phyloP scores from a whole-genome alignment of 2,888 invertebrate genomes.

The Leptopilina syphax region DNA sequence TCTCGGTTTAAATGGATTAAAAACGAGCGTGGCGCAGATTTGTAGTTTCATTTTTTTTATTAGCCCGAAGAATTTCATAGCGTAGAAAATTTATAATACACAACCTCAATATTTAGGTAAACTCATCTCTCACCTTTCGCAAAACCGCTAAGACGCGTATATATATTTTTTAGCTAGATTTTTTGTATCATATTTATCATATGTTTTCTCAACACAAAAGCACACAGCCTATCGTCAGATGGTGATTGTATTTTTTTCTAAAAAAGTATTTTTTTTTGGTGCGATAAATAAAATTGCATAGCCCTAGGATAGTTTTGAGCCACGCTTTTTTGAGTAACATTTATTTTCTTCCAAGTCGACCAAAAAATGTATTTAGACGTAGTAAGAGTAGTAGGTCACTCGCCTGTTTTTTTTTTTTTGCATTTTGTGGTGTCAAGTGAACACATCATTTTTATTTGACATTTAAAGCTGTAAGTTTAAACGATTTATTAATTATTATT shows the following conservation, averaged over 20 bases:
- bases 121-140: constrained; percentile 76
- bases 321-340: constrained; percentile 66
- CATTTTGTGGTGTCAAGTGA: constrained; percentile 72
- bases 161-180: constrained; percentile 62
- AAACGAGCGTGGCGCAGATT: constrained; percentile 54
- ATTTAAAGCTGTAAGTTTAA: constrained; percentile 76
- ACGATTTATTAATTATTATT: constrained; percentile 75
- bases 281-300: constrained; percentile 75
- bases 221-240: constrained; percentile 74
- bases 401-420: constrained; percentile 63
- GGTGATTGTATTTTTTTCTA: constrained; percentile 56
- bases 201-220: constrained; percentile 73
- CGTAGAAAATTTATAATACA: constrained; percentile 62
- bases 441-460: constrained; percentile 74
- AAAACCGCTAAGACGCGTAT: constrained; percentile 72
- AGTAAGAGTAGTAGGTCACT: constrained; percentile 57
- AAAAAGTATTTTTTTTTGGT: constrained; percentile 61
- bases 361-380: constrained; percentile 73
- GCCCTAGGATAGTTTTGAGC: constrained; percentile 72
- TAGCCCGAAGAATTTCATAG: constrained; percentile 46
- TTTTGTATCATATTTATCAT: constrained; percentile 70
- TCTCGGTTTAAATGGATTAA: constrained; percentile 53
- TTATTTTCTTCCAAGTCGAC: constrained; percentile 72
- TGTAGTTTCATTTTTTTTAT: constrained; percentile 44
- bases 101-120: constrained; percentile 74